Evolutionary conservation across 2,113 vertebrate genomes (phyloP), one percentile per base, ranked within the genome.

Genomic region (Setophaga kirtlandii): DNA sequence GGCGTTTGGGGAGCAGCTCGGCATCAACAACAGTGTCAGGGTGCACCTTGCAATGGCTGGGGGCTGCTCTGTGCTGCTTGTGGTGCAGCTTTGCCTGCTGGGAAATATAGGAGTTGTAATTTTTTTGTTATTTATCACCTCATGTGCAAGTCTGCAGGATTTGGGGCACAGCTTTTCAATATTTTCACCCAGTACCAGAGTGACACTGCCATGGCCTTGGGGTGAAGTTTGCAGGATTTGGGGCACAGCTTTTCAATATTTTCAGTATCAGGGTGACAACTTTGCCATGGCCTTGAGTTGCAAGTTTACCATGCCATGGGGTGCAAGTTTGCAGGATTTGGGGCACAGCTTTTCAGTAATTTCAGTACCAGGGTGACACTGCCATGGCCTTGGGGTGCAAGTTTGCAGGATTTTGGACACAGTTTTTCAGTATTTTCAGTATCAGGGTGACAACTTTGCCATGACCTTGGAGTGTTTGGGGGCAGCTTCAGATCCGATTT

Each of bases 1-100:
- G 0, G 27, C 0, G 3, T 10, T 6, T 2, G 46, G 64, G 59
- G 6, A 18, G 4, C 79, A 9, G 15, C 18, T 33, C 14, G 4
- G 28, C 27, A 1, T 1, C 3, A 0, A 10, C 27, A 0, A 0
- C 5, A 14, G 24, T 19, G 44, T 13, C 33, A 10, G 70, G 49
- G 22, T 12, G 80, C 74, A 15, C 53, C 69, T 58, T 24, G 60
- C 86, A 14, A 0, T 1, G 59, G 1, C 0, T 33, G 42, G 86
- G 42, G 86, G 77, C 44, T 73, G 73, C 73, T 64, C 37, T 50
- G 10, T 12, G 31, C 13, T 21, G 37, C 12, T 50, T 30, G 74
- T 58, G 58, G 13, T 2, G 50, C 50, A 22, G 65, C 81, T 84
- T 23, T 31, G 59, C 37, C 81, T 6, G 8, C 4, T 28, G 46